A percentile compares a stretch with the other conserved stretches of the same genome.
Evolutionary conservation across 2,888 invertebrate genomes (phyloP).

Genomic region (Lepas anatifera): DNA sequence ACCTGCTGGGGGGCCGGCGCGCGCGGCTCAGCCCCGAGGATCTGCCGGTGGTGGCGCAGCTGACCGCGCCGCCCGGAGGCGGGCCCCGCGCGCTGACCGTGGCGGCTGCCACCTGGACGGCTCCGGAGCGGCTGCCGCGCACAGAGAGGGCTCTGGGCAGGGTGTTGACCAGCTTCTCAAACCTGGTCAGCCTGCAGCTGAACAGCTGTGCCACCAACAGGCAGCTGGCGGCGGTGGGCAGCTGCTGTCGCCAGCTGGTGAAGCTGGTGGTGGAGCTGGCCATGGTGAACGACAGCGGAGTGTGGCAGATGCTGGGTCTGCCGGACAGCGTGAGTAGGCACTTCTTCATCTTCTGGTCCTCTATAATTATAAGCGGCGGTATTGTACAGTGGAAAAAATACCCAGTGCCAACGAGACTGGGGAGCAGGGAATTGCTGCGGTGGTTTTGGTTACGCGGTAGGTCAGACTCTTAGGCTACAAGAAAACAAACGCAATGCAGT

Average conservation of each 20-base stretch:
- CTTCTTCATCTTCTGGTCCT: too few species aligned
- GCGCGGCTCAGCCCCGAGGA: not conserved
- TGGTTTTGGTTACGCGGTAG: too few species aligned
- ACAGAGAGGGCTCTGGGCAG: not conserved
- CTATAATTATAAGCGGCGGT: too few species aligned
- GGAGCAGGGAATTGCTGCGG: too few species aligned
- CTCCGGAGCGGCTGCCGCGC: not conserved
- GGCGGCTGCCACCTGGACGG: not conserved
- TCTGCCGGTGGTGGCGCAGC: not conserved
- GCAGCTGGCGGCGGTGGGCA: not conserved
- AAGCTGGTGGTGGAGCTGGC: not conserved
- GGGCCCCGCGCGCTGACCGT: not conserved
- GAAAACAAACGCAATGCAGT: too few species aligned
- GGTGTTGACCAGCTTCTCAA: not conserved
- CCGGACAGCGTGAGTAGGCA: not conserved
- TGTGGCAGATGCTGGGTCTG: not conserved
- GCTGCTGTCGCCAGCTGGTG: not conserved
- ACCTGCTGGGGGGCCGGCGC: slow-evolving; percentile 9
- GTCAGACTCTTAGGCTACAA: too few species aligned
- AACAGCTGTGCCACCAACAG: not conserved
- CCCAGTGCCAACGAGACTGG: too few species aligned
- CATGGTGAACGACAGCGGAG: not conserved
- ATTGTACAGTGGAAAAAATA: too few species aligned
- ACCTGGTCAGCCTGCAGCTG: not conserved
- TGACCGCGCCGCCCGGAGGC: not conserved